Conservation (phyloP, 2,797 vertebrate genomes). For the Phyllotis vaccarum region DNA sequence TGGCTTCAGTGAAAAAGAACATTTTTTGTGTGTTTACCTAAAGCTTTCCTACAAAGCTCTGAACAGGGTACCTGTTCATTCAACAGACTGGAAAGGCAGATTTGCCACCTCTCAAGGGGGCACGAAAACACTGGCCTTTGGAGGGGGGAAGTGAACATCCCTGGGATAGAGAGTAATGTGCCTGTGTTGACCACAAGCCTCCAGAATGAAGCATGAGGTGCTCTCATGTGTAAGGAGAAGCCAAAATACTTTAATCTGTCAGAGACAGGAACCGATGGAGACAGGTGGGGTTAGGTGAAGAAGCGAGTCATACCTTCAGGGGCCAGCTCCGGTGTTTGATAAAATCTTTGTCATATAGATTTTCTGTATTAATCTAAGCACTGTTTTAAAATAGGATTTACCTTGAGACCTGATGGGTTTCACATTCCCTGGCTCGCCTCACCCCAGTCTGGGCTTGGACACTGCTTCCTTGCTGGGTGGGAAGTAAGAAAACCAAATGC, state of each 20-base stretch:
- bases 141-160: background rate
- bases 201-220: background rate
- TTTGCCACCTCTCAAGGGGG: slow-evolving; percentile 32
- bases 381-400: background rate
- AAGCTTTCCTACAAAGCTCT: slow-evolving; percentile 60
- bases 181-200: background rate
- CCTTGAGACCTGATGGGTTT: background rate
- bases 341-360: slow-evolving; percentile 21
- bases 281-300: background rate
- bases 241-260: background rate
- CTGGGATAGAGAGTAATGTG: background rate
- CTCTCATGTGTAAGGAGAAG: background rate
- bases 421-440: background rate
- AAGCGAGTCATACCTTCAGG: background rate
- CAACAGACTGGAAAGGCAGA: background rate
- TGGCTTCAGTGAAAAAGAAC: slow-evolving; percentile 74
- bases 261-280: background rate
- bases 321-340: background rate
- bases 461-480: background rate
- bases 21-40: slow-evolving; percentile 70
- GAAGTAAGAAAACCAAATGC: background rate
- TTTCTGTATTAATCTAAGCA: slow-evolving; percentile 14
- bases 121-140: background rate
- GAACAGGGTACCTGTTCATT: slow-evolving; percentile 44
- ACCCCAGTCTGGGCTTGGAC: background rate